Conservation (phyloP, 2,113 vertebrate genomes). For the Emberiza fucata region DNA sequence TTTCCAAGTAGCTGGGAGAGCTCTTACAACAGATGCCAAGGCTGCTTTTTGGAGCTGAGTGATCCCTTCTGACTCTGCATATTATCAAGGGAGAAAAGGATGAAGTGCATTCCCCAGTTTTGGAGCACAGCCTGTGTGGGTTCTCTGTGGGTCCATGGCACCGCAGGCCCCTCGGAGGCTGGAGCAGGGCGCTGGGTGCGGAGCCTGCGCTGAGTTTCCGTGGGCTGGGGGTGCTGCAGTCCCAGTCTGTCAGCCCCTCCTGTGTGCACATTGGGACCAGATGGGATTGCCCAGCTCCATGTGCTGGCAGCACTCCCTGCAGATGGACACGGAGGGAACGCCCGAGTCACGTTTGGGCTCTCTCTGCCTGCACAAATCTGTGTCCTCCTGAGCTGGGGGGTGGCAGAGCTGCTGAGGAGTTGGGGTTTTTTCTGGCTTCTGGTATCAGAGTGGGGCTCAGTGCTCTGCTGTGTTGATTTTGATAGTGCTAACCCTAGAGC, state of each 20-base stretch:
- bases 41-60: neutral
- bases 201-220: neutral
- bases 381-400: neutral
- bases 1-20: neutral
- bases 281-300: neutral
- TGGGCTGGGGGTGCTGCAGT: neutral
- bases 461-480: neutral
- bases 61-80: neutral
- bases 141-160: neutral
- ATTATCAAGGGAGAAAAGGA: neutral
- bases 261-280: neutral
- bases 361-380: neutral
- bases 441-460: neutral
- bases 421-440: neutral
- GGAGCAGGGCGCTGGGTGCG: neutral
- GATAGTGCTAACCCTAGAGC: neutral
- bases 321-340: neutral
- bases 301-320: neutral
- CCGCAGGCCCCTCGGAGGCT: neutral
- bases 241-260: neutral
- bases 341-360: neutral
- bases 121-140: neutral
- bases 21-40: neutral
- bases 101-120: neutral
- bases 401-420: neutral